These are phyloP conservation scores for Nomia melanderi DNA, from an alignment of 1,140 invertebrate species.

Conservation along the genomic window DNA sequence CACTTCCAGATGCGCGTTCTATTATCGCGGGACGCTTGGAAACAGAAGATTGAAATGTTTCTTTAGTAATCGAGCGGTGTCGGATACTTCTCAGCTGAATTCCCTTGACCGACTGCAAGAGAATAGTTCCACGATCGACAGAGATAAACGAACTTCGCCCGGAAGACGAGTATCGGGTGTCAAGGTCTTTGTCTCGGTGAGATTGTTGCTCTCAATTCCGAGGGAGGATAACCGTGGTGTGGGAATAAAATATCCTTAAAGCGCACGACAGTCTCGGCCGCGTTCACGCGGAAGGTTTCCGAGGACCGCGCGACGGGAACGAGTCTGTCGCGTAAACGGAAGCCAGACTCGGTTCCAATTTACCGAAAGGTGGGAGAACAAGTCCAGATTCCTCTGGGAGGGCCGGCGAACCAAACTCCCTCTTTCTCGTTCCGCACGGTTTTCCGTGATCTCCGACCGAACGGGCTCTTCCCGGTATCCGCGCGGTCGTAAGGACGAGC, in stretches of 20 bases:
- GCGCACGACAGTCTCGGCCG: not conserved
- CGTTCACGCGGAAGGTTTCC: not conserved
- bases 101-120: no score
- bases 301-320: constrained; percentile 26
- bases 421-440: constrained; percentile 14
- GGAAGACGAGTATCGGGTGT: not conserved
- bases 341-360: constrained; percentile 46
- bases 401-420: not conserved
- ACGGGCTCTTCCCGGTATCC: not conserved
- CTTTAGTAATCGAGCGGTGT: no score
- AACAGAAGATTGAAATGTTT: no score
- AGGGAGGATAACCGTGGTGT: no score
- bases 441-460: constrained; percentile 19
- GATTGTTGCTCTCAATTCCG: not conserved
- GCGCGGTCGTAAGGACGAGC: not conserved
- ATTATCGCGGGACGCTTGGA: no score
- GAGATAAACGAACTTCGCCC: no score
- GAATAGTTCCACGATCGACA: no score
- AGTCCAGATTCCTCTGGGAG: constrained; percentile 45
- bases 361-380: constrained; percentile 46
- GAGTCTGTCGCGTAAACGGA: constrained; percentile 19
- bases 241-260: constrained; percentile 1
- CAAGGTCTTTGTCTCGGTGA: not conserved
- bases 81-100: no score
- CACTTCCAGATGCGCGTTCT: not conserved